Evolutionary conservation across 1,140 invertebrate species (phyloP).

Genomic region (Dendrolimus kikuchii): DNA sequence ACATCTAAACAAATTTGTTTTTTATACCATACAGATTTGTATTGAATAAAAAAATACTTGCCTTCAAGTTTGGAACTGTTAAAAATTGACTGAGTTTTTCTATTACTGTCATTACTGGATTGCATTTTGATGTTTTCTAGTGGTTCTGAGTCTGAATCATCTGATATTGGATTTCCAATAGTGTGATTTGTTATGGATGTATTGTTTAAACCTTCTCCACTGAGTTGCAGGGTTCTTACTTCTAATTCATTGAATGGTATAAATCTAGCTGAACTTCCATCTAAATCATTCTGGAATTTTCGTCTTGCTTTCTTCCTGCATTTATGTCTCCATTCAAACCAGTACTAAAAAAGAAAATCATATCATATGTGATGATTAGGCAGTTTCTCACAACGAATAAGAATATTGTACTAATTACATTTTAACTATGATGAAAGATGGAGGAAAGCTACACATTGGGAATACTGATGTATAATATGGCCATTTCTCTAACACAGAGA

Average conservation of each 20-base stretch:
- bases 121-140: slow-evolving; percentile 23
- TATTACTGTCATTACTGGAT: slow-evolving; percentile 5
- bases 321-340: slow-evolving; percentile 60
- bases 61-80: too few relatives aligned
- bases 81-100: slow-evolving; percentile 11
- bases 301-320: slow-evolving; percentile 55
- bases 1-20: too few relatives aligned
- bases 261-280: slow-evolving; percentile 32
- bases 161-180: slow-evolving; percentile 29
- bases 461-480: too few relatives aligned
- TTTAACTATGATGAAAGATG: background rate
- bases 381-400: too few relatives aligned
- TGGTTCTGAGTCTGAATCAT: slow-evolving; percentile 41
- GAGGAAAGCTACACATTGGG: too few relatives aligned
- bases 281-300: slow-evolving; percentile 27
- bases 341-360: slow-evolving; percentile 34
- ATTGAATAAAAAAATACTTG: too few relatives aligned
- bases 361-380: background rate
- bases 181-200: slow-evolving; percentile 24
- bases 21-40: too few relatives aligned
- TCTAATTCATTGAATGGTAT: slow-evolving; percentile 51
- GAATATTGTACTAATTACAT: background rate
- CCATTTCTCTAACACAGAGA: too few relatives aligned
- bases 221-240: slow-evolving; percentile 47
- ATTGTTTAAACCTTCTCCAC: slow-evolving; percentile 28